Percentiles rank a stretch among this genome's conserved stretches.
phyloP scores from a whole-genome alignment of 2,113 vertebrate genomes.

The Sakesphorus luctuosus region DNA sequence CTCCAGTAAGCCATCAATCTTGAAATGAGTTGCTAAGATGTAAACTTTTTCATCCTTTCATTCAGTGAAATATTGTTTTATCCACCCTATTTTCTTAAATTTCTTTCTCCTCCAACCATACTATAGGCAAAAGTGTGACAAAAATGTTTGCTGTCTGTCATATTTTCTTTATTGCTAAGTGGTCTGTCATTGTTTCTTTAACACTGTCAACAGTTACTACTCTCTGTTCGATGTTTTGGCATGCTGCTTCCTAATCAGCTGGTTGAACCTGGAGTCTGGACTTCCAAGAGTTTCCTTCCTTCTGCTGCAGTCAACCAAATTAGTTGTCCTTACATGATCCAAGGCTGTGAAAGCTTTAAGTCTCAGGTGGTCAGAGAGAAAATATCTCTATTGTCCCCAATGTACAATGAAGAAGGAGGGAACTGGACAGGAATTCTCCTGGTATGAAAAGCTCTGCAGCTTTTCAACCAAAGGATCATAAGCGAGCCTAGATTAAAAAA shows the following conservation, averaged over 20 bases:
- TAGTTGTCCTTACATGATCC: background rate
- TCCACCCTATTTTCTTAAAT: background rate
- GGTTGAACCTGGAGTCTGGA: background rate
- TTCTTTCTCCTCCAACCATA: background rate
- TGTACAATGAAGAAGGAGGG: background rate
- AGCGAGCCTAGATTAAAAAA: background rate
- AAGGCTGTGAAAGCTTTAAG: background rate
- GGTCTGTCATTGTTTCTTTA: background rate
- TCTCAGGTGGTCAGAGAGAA: background rate
- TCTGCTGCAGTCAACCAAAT: background rate
- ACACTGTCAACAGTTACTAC: background rate
- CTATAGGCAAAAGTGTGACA: background rate
- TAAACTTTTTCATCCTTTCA: constrained; percentile 1
- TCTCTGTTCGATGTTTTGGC: background rate
- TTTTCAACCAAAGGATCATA: background rate
- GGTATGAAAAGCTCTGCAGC: background rate
- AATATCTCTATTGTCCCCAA: fast-evolving
- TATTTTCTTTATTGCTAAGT: background rate
- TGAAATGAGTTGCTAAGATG: background rate
- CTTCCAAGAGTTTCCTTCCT: background rate
- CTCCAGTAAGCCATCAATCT: constrained; percentile 28
- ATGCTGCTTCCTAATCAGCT: background rate
- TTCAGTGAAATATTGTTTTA: background rate
- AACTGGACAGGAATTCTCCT: background rate
- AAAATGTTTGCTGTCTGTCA: background rate